Evolutionary conservation across 1,140 invertebrate species (phyloP).

Genomic region (Drosophila malerkotliana): DNA sequence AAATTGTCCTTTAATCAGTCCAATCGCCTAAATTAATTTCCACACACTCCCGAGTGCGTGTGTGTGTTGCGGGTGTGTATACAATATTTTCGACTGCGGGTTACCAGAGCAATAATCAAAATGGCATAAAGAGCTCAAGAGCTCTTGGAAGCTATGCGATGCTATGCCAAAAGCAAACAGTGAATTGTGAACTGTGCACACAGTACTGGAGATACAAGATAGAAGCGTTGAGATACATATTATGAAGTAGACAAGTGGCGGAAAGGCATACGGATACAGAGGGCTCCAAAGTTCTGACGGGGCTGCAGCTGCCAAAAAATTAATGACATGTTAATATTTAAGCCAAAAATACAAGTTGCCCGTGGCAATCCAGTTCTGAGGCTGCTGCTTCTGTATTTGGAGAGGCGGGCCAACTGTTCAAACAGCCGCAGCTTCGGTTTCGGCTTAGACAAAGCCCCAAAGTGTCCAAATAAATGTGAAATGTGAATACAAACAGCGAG

Average conservation of each 20-base stretch:
- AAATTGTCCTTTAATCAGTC: background rate
- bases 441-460: constrained; percentile 57
- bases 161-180: constrained; percentile 31
- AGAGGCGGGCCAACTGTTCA: constrained; percentile 65
- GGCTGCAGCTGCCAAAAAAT: constrained; percentile 44
- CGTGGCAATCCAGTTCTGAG: constrained; percentile 30
- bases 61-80: constrained; percentile 10
- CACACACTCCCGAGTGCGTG: background rate
- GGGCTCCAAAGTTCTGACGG: constrained; percentile 4
- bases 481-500: constrained; percentile 34
- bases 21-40: constrained; percentile 15
- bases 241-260: constrained; percentile 1
- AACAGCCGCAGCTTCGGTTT: constrained; percentile 46
- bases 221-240: constrained; percentile 2
- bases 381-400: constrained; percentile 15
- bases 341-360: constrained; percentile 60
- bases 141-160: constrained; percentile 26
- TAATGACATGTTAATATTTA: constrained; percentile 70
- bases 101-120: constrained; percentile 41
- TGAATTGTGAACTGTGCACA: constrained; percentile 32
- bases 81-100: constrained; percentile 24
- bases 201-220: constrained; percentile 17
- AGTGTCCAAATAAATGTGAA: constrained; percentile 48
- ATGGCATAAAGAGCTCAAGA: constrained; percentile 39
- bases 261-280: background rate